Evolutionary conservation across 2,888 invertebrate genomes (phyloP), one percentile per base, ranked within the genome.

Genomic region (Latheticus oryzae): DNA sequence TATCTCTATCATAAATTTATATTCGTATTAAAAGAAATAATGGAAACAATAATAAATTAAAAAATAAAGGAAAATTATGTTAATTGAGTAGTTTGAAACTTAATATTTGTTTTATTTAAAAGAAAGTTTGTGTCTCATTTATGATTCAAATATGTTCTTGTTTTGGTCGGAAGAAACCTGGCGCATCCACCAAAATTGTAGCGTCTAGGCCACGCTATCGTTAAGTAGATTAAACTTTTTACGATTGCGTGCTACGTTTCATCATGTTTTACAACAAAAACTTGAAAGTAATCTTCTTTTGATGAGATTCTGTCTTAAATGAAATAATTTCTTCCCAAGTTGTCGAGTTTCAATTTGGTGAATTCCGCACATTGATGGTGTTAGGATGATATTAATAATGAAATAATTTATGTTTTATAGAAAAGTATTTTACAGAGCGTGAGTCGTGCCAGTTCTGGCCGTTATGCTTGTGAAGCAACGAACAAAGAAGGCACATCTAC

Each of bases 401-500:
- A 45, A 32, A 45, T 45, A 32, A 32, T 40, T 40, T 28, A 9
- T 17, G 35, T 2, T 9, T 8, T 35, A 2, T 8, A 7, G 1
- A 12, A 33, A 13, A 15, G 16, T 9, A 5, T 16, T 7, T 45
- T 45, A 19, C 19, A 91, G 81, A 85, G 84, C 63, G 89, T 92
- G 53, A 87, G 87, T 21, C 80, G 91, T 32, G 82, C 82, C 51
- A 85, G 87, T 35, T 87, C 88, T 2, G 90, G 91, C 0, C 81
- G 85, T 37, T 92, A 92, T 79, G 87, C 88, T 47, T 92, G 91
- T 73, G 86, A 88, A 21, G 91, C 90, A 1, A 86, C 87, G 65
- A 92, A 91, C 78, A 84, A 84, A 67, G 85, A 91, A 68, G 91
- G 92, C 7, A 89, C 89, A 68, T 89, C 90, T 0, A 85, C 85